Percentiles rank a stretch among this genome's conserved stretches.
These are phyloP conservation scores for Typhlichthys subterraneus DNA, from an alignment of 2,797 vertebrate species.

Conservation along the genomic window DNA sequence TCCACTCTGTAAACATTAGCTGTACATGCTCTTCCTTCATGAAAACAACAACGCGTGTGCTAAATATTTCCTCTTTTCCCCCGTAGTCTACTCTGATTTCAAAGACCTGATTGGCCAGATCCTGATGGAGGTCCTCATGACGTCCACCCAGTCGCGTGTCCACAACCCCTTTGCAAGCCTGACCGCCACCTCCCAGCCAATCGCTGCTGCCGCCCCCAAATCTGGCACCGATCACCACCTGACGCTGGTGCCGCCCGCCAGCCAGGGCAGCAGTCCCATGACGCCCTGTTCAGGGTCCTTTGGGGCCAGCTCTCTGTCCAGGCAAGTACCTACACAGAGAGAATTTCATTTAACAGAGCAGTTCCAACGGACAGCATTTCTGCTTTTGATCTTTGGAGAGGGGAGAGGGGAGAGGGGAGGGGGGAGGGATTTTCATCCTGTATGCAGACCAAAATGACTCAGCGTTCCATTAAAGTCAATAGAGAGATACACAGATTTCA, in stretches of 20 bases:
- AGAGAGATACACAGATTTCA: no score
- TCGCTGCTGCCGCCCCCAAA: slow-evolving; percentile 83
- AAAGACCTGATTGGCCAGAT: slow-evolving; percentile 99
- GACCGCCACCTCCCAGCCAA: slow-evolving; percentile 96
- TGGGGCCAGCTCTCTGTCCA: slow-evolving; percentile 92
- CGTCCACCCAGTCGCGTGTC: slow-evolving; percentile 92
- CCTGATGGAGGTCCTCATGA: slow-evolving; percentile 98
- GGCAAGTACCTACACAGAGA: slow-evolving; percentile 80
- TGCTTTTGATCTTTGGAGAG: no score
- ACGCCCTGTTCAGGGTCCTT: slow-evolving; percentile 88
- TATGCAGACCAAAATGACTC: no score
- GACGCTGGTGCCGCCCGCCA: slow-evolving; percentile 84
- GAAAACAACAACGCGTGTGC: no score
- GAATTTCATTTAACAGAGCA: no score
- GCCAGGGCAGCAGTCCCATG: slow-evolving; percentile 90
- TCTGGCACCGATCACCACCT: slow-evolving; percentile 87
- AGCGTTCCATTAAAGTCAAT: no score
- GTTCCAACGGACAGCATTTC: no score
- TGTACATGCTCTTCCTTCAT: no score
- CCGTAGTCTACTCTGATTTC: slow-evolving; percentile 93
- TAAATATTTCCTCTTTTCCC: neutral
- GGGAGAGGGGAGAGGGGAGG: no score
- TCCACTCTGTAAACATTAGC: no score
- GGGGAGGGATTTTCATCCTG: no score
- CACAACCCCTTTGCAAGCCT: slow-evolving; percentile 97